These are phyloP conservation scores for Neodontobutis hainanensis DNA, from an alignment of 2,113 vertebrate genomes.

Conservation along the genomic window DNA sequence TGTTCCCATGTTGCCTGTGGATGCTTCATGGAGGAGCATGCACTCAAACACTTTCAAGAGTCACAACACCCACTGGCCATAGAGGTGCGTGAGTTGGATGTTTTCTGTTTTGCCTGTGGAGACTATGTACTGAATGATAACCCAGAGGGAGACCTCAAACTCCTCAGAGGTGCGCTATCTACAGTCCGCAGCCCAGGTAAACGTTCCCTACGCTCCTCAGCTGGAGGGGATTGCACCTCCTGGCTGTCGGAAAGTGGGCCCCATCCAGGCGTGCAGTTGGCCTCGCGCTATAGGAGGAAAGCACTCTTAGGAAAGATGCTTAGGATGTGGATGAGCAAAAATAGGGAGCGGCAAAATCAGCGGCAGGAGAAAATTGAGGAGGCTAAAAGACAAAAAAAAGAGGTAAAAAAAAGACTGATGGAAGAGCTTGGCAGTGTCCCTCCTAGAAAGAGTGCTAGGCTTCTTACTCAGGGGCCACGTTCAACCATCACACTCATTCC, in stretches of 20 bases:
- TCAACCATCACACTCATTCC: constrained; percentile 83
- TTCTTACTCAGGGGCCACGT: constrained; percentile 86
- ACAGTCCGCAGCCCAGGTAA: constrained; percentile 83
- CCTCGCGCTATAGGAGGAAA: constrained; percentile 90
- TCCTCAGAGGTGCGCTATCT: constrained; percentile 90
- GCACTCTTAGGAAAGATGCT: constrained; percentile 85
- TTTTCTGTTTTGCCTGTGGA: constrained; percentile 95
- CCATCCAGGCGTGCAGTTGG: constrained; percentile 87
- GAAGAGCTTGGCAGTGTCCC: constrained; percentile 90
- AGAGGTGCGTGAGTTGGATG: constrained; percentile 94
- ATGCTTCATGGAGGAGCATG: constrained; percentile 93
- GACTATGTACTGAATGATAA: constrained; percentile 98
- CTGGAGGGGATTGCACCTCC: constrained; percentile 72
- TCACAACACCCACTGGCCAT: constrained; percentile 92
- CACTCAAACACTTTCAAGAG: constrained; percentile 90
- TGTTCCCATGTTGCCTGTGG: constrained; percentile 97
- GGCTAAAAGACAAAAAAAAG: constrained; percentile 84
- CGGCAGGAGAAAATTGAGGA: constrained; percentile 84
- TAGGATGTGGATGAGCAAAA: constrained; percentile 81
- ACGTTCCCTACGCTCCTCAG: constrained; percentile 86
- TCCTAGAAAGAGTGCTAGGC: constrained; percentile 93
- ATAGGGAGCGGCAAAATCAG: constrained; percentile 78
- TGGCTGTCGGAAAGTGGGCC: constrained; percentile 66
- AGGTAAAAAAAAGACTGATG: constrained; percentile 89
- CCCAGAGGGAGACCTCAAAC: constrained; percentile 92